Base-by-base conservation (phyloP, 2,888 invertebrate species). In the Tenthredo scrophulariae region DNA sequence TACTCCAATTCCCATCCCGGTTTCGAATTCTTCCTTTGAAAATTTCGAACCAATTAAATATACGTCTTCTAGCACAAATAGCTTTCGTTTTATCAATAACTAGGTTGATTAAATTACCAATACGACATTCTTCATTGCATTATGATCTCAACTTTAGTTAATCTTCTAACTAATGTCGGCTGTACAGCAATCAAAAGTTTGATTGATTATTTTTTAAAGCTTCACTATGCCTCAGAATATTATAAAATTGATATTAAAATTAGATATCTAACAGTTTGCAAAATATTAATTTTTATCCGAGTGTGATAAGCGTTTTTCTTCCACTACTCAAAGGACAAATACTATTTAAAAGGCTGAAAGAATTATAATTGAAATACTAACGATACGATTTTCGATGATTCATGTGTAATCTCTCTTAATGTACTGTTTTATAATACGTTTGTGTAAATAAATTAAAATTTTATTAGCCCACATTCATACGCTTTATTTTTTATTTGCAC, bases 401-500 rank as follows among this genome's bases (percentile, higher is more conserved):
- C 80, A 58, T 58, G 22, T 62, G 37, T 80, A 80, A 58, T 80
- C 58, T 40, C 37, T 62, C 40, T 80, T 40, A 40, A 62, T 80
- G 80, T 80, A 50, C 26, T 58, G 50, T 82, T 74, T 79, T 85
- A 62, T 88, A 75, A 85, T 82, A 62, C 77, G 74, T 87, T 86
- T 90, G 87, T 91, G 88, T 91, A 89, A 91, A 91, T 91, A 91
- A 91, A 91, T 91, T 88, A 89, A 89, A 88, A 91, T 88, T 90
- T 89, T 91, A 90, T 91, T 91, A 89, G 89, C 87, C 88, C 89
- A 86, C 85, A 89, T 88, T 90, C 88, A 88, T 89, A 88, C 88
- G 88, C 88, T 88, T 89, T 88, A 87, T 87, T 89, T 90, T 90
- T 90, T 88, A 90, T 90, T 91, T 88, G 87, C 84, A 88, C 89